Base-by-base conservation (phyloP, 2,888 invertebrate species). In the Synergus laeviventris region DNA sequence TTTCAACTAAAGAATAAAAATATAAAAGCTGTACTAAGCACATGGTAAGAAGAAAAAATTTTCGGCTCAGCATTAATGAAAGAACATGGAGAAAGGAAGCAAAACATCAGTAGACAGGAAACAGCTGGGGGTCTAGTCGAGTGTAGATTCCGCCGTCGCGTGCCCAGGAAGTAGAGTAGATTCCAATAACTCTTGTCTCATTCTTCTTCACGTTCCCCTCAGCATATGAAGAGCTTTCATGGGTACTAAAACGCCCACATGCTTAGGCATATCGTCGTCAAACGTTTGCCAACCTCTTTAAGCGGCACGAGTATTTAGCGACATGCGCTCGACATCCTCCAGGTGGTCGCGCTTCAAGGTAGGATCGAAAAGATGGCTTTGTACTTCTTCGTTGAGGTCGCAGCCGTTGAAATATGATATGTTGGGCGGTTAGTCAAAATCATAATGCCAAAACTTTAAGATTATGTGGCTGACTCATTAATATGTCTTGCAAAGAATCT, bases 51-150 rank as follows among this genome's bases (percentile, higher is more conserved):
- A n/a, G n/a, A 49, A 49, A 18, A 54, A 54, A 18, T 18, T 18
- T 54, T 18, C 76, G 82, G 84, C 42, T 75, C 21, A 18, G 49
- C 9, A 74, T 42, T 64, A 76, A 77, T 60, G 39, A 60, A 66
- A 36, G 77, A 60, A 31, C 62, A 62, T 14, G 61, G 9, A 38
- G 18, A 64, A 66, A 74, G 73, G 61, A 74, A 77, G 66, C 59
- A 74, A 38, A 66, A 36, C 49, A 74, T 38, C 83, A 84, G 87
- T 86, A 87, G 85, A 86, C 87, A 88, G 88, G 88, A 89, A 89
- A 83, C 88, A 89, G 88, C 89, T 89, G 89, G 87, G 84, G 86
- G 83, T 84, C 83, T 81, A 80, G 80, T 79, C 81, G 87, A 84
- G 78, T 81, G 84, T 12, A 21, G 31, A 70, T 49, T 70, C 49